A percentile compares a stretch with the other conserved stretches of the same genome.
Evolutionary conservation across 2,113 vertebrate species (phyloP).

Genomic region (Antechinus stuartii): DNA sequence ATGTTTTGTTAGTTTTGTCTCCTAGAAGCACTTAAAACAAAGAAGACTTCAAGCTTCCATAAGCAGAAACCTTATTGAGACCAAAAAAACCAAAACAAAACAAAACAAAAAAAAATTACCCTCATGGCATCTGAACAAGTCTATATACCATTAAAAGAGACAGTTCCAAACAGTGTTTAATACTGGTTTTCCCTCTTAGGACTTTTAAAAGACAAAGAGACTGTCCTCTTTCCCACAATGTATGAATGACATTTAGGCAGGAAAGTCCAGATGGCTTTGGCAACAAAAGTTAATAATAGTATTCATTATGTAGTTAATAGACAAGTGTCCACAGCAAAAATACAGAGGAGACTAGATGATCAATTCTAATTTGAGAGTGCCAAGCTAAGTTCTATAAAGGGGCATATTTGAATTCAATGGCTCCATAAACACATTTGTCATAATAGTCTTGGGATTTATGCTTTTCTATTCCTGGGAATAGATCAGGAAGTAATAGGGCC

Average conservation of each 20-base stretch:
- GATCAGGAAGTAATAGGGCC: background rate
- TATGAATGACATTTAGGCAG: background rate
- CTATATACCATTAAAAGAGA: background rate
- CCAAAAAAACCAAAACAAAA: background rate
- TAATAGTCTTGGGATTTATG: background rate
- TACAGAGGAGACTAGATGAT: background rate
- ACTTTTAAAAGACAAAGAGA: background rate
- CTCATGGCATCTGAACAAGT: background rate
- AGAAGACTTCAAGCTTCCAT: background rate
- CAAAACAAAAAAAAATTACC: background rate
- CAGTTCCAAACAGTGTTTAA: conserved; percentile 1
- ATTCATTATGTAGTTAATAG: conserved; percentile 17
- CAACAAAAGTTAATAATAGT: background rate
- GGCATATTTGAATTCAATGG: background rate
- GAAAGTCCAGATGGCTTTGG: background rate
- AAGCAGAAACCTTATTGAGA: background rate
- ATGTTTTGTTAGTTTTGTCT: background rate
- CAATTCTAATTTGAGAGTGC: background rate
- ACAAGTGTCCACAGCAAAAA: background rate
- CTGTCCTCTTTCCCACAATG: background rate
- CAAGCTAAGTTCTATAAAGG: background rate
- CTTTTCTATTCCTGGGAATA: background rate
- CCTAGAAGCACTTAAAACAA: background rate
- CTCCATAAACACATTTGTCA: background rate
- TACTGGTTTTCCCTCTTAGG: background rate